Evolutionary conservation across 2,113 vertebrate genomes (phyloP), one percentile per base, ranked within the genome.

Genomic region (Telmatochromis bifrenatus): DNA sequence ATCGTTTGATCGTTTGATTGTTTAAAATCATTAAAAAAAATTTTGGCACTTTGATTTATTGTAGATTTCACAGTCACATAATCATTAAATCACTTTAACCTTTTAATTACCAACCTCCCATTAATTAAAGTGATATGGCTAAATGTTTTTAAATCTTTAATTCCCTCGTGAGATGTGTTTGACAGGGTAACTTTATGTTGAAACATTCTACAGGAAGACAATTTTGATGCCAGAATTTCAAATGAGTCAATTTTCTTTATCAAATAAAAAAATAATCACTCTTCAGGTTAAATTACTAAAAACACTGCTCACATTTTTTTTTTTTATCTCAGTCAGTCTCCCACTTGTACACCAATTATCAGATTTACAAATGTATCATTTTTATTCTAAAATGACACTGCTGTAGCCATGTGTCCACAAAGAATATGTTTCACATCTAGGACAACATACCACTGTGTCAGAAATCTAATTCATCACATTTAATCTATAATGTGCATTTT

Each of bases 391-490:
- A 35, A 81, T 84, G 49, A 77, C 68, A 73, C 49, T 37, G 8
- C 37, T 49, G 17, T 31, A 82, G 42, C 23, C 42, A 21, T 84
- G 33, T 60, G 17, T 45, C 23, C 45, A 35, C 9, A 35, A 51
- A 31, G 31, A 86, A 82, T 82, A 58, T 17, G 19, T 83, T 83
- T 83, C 42, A 86, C 39, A 68, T 86, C 49, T 28, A 62, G 15
- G 39, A 73, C 58, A 68, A 54, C 75, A 55, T 58, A 70, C 7
- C 28, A 37, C 81, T 60, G 35, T 77, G 86, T 62, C 45, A 45
- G 28, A 88, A 86, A 89, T 89, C 51, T 42, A 55, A 68, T 82
- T 88, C 77, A 56, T 86, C 75, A 84, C 75, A 86, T 53, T 62
- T 55, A 54, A 42, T 88, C 53, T 77, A 77, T 77, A 51, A 77